Conservation (phyloP, 2,113 vertebrate species). For the Holacanthus passer region DNA sequence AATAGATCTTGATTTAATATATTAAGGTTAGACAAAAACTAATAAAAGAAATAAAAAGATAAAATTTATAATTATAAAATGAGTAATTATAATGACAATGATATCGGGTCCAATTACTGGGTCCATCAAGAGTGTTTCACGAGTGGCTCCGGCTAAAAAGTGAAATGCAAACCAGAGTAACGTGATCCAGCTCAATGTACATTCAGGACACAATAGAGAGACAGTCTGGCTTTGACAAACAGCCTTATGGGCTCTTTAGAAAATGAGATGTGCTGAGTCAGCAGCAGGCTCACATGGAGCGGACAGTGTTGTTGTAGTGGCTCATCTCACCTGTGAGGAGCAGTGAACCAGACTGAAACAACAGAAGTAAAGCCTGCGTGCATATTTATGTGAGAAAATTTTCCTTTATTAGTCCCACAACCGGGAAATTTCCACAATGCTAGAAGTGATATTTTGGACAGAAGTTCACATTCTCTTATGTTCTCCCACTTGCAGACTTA, state of each 20-base stretch:
- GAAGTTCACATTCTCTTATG: not conserved
- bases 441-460: not conserved
- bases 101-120: too few species aligned
- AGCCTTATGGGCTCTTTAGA: not conserved
- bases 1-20: not conserved
- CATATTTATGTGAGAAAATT: too few species aligned
- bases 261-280: not conserved
- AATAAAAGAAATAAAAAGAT: not conserved
- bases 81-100: not conserved
- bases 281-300: not conserved
- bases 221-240: not conserved
- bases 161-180: slow-evolving; percentile 9
- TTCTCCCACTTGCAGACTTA: not conserved
- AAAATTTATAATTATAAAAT: not conserved
- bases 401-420: too few species aligned
- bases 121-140: not conserved
- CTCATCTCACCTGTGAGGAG: not conserved
- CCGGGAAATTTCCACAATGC: too few species aligned
- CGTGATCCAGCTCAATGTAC: not conserved
- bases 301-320: not conserved
- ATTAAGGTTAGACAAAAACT: not conserved
- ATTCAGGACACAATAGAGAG: slow-evolving; percentile 5
- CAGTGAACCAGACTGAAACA: not conserved
- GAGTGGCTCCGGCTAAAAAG: not conserved
- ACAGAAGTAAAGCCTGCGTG: not conserved